phyloP scores from a whole-genome alignment of 2,888 invertebrate species.

The Agriopis leucophaearia region DNA sequence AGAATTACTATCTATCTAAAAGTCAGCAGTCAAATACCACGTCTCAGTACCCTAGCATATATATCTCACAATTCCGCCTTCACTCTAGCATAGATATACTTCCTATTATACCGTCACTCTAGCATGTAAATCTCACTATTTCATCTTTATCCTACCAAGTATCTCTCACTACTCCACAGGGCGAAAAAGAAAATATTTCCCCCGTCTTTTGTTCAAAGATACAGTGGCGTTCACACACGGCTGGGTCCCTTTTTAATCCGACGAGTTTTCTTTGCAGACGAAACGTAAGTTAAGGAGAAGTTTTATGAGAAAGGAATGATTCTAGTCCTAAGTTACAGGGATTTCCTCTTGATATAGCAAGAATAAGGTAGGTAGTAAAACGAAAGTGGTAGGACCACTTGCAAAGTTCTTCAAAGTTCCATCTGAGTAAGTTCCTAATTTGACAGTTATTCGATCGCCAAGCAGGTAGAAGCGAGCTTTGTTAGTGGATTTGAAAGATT shows the following conservation, averaged over 20 bases:
- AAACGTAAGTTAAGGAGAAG: conserved; percentile 51
- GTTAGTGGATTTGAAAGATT: no score
- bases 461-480: no score
- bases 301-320: not conserved
- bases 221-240: conserved; percentile 82
- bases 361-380: no score
- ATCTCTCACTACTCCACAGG: conserved; percentile 43
- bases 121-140: not conserved
- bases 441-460: no score
- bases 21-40: no score
- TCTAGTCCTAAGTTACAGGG: not conserved
- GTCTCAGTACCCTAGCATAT: not conserved
- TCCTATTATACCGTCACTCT: no score
- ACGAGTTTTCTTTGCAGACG: conserved; percentile 71
- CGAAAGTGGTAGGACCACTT: no score
- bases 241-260: conserved; percentile 80
- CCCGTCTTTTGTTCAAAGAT: conserved; percentile 79
- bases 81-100: not conserved
- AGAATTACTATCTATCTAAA: no score
- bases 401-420: no score
- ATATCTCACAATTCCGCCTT: not conserved
- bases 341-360: no score
- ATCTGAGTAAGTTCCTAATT: no score
- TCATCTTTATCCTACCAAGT: not conserved
- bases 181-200: conserved; percentile 70